A percentile compares a stretch with the other conserved stretches of the same genome.
These are phyloP conservation scores for Notechis scutatus DNA, from an alignment of 2,113 vertebrate genomes.

Conservation along the genomic window DNA sequence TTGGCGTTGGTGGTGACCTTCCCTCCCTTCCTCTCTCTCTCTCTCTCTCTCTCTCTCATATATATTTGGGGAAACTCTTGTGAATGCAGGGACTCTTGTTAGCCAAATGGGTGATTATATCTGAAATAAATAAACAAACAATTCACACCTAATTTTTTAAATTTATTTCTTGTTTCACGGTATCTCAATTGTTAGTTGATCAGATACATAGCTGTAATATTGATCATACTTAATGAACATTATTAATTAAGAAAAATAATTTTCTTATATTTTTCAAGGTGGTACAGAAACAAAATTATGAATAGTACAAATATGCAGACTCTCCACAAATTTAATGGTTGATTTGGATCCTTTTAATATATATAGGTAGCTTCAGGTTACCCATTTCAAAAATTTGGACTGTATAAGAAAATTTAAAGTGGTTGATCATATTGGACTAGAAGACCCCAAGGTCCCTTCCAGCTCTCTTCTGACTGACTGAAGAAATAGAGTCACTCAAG, in stretches of 20 bases:
- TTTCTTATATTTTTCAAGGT: no score
- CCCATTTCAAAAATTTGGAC: background rate
- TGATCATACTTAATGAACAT: no score
- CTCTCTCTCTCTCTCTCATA: slow-evolving; percentile 1
- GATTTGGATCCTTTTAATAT: no score
- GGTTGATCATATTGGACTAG: background rate
- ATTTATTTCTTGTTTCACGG: background rate
- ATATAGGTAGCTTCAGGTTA: background rate
- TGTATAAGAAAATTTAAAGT: background rate
- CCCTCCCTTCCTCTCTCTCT: background rate
- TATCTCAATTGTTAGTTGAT: background rate
- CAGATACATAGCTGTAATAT: background rate
- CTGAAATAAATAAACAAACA: background rate
- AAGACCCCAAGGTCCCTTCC: background rate
- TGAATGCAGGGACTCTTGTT: background rate
- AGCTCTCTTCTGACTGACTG: background rate
- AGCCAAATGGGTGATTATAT: no score
- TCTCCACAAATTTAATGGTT: no score
- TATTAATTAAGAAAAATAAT: no score
- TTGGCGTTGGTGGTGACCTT: no score
- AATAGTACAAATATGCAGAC: no score
- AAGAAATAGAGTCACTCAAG: background rate
- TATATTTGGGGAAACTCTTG: slow-evolving; percentile 14
- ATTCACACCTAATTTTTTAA: background rate
- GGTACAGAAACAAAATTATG: no score